Evolutionary conservation across 2,888 invertebrate species (phyloP), one percentile per base, ranked within the genome.

Genomic region (Xestia c-nigrum): DNA sequence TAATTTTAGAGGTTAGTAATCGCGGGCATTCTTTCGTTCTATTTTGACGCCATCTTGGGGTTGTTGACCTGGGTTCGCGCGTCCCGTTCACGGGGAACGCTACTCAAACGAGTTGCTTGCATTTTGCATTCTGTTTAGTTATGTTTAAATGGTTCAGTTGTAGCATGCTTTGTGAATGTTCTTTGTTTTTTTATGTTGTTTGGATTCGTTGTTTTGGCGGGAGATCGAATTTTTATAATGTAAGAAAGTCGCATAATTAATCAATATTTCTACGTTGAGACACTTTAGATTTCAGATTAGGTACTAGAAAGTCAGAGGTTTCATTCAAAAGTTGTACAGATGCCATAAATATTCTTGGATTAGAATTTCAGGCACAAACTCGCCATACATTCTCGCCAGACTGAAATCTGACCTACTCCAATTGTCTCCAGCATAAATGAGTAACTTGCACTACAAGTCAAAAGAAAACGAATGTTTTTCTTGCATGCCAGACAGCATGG

Each of bases 41-140:
- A 96, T 96, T 96, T 96, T 94, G 94, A 94, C 95, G 95, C 95
- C 95, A 94, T 95, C 91, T 95, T 94, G 94, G 90, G 96, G 92
- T 90, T 94, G 90, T 89, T 93, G 95, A 95, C 94, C 96, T 88
- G 91, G 86, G 93, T 91, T 92, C 90, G 93, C 93, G 93, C 92
- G 92, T 90, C 89, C 86, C 89, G 91, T 92, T 91, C 89, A 90
- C 92, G 87, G 87, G 88, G 91, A 89, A 84, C 85, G 89, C 88
- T 90, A 88, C 86, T 84, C 80, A 83, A 88, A 89, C 89, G 88
- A 87, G 88, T 90, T 91, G 87, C 88, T 90, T 86, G 88, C 88
- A 88, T 90, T 92, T 91, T 91, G 92, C 91, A 91, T 92, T 87
- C 86, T 81, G 86, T 88, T 88, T 88, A 86, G 89, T 85, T 85